Evolutionary conservation across 2,113 vertebrate genomes (phyloP).

Genomic region (Ploceus nigricollis): DNA sequence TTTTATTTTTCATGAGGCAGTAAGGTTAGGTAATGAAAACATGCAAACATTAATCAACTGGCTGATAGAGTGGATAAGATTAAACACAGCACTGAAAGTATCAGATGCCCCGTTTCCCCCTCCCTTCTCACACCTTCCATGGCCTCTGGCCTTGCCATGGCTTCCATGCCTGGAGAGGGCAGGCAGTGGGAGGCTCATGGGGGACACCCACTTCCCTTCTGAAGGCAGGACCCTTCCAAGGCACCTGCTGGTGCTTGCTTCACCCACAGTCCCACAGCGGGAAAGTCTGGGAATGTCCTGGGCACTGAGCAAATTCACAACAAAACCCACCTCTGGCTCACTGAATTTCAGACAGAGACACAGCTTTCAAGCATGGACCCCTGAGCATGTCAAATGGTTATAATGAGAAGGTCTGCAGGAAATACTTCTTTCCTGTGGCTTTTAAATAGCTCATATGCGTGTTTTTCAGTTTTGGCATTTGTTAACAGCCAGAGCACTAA

Average conservation of each 20-base stretch:
- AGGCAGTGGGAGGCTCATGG: neutral
- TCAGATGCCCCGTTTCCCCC: neutral
- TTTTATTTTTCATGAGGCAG: neutral
- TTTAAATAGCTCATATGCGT: neutral
- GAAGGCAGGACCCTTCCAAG: neutral
- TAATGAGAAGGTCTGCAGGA: neutral
- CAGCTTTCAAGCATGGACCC: neutral
- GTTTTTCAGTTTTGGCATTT: neutral
- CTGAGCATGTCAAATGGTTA: neutral
- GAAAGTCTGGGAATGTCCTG: neutral
- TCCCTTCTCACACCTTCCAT: neutral
- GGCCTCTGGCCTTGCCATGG: neutral
- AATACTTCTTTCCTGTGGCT: neutral
- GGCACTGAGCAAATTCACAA: rapidly evolving
- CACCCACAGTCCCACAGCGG: rapidly evolving
- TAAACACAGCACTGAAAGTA: neutral
- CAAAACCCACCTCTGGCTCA: neutral
- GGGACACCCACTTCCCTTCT: rapidly evolving
- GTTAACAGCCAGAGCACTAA: neutral
- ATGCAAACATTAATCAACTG: neutral
- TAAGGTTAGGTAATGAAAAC: neutral
- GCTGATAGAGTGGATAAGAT: neutral
- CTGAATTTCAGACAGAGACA: neutral
- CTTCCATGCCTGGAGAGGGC: neutral
- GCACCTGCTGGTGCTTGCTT: neutral